phyloP scores from a whole-genome alignment of 2,113 vertebrate species.

The Conger conger region DNA sequence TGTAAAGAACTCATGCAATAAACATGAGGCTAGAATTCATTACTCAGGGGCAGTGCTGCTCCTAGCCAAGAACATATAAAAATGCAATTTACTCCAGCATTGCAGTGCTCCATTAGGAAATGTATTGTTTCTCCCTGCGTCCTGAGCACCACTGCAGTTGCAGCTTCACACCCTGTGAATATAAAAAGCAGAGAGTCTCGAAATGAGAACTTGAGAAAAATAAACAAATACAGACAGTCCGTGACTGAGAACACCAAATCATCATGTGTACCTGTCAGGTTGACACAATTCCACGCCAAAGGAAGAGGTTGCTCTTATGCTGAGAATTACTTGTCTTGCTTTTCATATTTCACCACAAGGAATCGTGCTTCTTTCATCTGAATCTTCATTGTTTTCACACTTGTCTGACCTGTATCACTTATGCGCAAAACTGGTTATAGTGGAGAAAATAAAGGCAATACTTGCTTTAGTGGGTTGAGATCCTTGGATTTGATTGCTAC shows the following conservation, averaged over 20 bases:
- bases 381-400: not conserved
- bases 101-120: not conserved
- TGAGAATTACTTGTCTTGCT: not conserved
- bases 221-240: not conserved
- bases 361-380: not conserved
- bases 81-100: not conserved
- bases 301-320: not conserved
- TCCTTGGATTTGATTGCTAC: not conserved
- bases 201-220: not conserved
- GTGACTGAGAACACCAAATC: not conserved
- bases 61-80: constrained; percentile 15
- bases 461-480: not conserved
- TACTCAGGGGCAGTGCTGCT: not conserved
- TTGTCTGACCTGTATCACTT: not conserved
- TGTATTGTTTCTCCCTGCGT: not conserved
- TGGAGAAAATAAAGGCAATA: not conserved
- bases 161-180: not conserved
- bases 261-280: not conserved
- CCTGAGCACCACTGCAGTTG: not conserved
- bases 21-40: constrained; percentile 7
- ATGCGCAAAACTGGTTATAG: not conserved
- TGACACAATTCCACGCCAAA: not conserved
- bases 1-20: constrained; percentile 6
- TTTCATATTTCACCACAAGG: not conserved
- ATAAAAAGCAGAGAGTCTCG: not conserved